phyloP scores from a whole-genome alignment of 2,797 vertebrate species.

The Catamblyrhynchus diadema region DNA sequence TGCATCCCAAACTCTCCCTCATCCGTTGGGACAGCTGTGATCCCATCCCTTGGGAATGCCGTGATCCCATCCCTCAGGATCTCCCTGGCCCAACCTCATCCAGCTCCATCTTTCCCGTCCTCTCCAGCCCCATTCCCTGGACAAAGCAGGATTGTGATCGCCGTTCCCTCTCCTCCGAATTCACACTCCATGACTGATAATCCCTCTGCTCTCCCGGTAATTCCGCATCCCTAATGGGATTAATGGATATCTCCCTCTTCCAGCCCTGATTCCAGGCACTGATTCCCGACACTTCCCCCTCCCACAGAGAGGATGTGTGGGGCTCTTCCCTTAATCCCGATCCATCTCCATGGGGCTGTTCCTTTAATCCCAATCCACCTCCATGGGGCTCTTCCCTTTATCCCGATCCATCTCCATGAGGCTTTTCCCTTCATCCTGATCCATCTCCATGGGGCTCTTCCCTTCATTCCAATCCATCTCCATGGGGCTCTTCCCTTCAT shows the following conservation, averaged over 20 bases:
- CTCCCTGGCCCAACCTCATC: background rate
- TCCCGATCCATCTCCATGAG: fast-evolving
- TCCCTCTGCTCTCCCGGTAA: background rate
- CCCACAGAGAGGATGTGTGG: conserved; percentile 12
- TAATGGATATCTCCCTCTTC: conserved; percentile 66
- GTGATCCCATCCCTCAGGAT: background rate
- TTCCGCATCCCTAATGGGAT: conserved; percentile 66
- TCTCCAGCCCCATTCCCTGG: background rate
- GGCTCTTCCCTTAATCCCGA: background rate
- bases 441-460: background rate
- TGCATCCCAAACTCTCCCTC: background rate
- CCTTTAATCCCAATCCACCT: conserved; percentile 60
- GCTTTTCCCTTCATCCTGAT: fast-evolving
- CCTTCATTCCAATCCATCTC: conserved; percentile 46
- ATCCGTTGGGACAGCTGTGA: fast-evolving
- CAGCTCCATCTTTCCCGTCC: fast-evolving
- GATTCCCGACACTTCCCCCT: conserved; percentile 46
- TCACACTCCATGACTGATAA: background rate
- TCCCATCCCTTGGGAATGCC: fast-evolving
- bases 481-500: background rate
- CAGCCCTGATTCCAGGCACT: conserved; percentile 58
- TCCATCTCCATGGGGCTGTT: background rate
- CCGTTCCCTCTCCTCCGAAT: background rate
- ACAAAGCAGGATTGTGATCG: background rate
- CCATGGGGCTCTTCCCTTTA: background rate